Percentiles rank a stretch among this genome's conserved stretches.
phyloP scores from a whole-genome alignment of 37 sponge, comb jelly and placozoan genomes.

The Oscarella lobularis region DNA sequence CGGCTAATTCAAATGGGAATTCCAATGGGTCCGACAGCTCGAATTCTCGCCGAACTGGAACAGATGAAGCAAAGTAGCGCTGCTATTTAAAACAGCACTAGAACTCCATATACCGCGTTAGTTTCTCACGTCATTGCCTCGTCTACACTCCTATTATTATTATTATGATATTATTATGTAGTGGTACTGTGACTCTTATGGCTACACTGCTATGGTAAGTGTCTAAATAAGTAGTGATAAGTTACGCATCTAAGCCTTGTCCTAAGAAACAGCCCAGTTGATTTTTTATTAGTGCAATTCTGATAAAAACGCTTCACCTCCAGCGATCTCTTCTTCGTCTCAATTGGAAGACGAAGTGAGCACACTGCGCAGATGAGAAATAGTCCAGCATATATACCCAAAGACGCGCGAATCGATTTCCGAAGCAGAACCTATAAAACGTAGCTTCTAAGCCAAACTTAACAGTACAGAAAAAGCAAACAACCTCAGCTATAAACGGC shows the following conservation, averaged over 20 bases:
- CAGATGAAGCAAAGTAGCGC: not conserved
- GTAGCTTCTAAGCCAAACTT: not conserved
- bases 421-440: not conserved
- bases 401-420: not conserved
- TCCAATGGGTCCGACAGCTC: not conserved
- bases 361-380: not conserved
- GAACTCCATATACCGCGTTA: too few relatives aligned
- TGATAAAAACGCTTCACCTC: not conserved
- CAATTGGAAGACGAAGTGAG: not conserved
- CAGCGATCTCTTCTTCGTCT: not conserved
- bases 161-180: too few relatives aligned
- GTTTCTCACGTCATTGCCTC: too few relatives aligned
- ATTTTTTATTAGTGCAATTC: too few relatives aligned
- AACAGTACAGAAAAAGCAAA: not conserved
- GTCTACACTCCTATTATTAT: too few relatives aligned
- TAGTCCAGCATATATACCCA: not conserved
- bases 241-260: too few relatives aligned
- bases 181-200: too few relatives aligned
- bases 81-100: too few relatives aligned
- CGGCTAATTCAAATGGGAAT: not conserved
- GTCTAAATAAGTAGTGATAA: too few relatives aligned
- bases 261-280: too few relatives aligned
- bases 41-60: not conserved
- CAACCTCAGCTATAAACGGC: slow-evolving; percentile 53
- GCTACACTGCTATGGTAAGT: too few relatives aligned